phyloP scores from a whole-genome alignment of 1,140 invertebrate species.

The Agrilus planipennis region DNA sequence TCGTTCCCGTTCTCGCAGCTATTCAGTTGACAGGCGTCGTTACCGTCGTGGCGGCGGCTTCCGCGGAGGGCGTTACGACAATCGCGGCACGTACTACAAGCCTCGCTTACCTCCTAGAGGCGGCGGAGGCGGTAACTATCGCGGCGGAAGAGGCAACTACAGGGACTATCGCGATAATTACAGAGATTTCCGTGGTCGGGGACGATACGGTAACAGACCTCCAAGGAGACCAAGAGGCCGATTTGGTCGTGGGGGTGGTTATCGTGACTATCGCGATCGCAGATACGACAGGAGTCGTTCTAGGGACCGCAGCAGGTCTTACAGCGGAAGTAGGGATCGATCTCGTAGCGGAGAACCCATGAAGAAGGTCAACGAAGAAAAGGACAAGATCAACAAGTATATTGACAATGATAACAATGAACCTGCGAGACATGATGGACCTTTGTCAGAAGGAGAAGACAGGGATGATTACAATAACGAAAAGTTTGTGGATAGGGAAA shows the following conservation, averaged over 20 bases:
- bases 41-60: conserved; percentile 38
- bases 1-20: conserved; percentile 48
- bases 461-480: conserved; percentile 46
- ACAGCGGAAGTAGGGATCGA: conserved; percentile 32
- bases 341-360: conserved; percentile 47
- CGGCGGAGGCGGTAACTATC: conserved; percentile 34
- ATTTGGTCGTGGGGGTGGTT: conserved; percentile 34
- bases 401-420: conserved; percentile 39
- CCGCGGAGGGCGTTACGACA: conserved; percentile 46
- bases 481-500: conserved; percentile 43
- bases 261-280: conserved; percentile 51
- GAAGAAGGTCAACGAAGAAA: conserved; percentile 44
- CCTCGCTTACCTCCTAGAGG: conserved; percentile 51
- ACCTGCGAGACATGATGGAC: conserved; percentile 45
- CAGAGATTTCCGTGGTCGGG: conserved; percentile 30
- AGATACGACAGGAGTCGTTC: conserved; percentile 36
- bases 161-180: conserved; percentile 46
- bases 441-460: conserved; percentile 58
- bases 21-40: conserved; percentile 46
- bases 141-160: conserved; percentile 39
- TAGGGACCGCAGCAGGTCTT: conserved; percentile 30
- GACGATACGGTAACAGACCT: conserved; percentile 29
- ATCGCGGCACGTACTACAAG: conserved; percentile 63
- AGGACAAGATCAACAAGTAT: conserved; percentile 50
- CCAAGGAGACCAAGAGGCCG: conserved; percentile 24